Base-by-base conservation (phyloP, 2,797 vertebrate species). In the Eulemur coronatus region DNA sequence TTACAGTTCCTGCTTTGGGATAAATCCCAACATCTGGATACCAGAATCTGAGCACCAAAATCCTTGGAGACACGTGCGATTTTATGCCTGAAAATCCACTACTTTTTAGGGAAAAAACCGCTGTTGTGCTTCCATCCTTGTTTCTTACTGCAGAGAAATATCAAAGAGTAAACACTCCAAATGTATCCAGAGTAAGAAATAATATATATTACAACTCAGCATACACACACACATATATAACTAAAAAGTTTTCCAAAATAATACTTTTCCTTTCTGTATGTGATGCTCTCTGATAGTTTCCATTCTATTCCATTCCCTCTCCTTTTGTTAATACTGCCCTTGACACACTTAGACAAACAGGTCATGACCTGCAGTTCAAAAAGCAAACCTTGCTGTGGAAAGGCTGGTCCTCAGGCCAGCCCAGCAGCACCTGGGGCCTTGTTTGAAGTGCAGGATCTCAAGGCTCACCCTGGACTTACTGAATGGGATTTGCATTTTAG, bases 21-120 rank as follows among this genome's bases (percentile, higher is more conserved):
- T 97, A 97, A 97, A 98, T 94, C 92, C 97, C 96, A 98, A 99
- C 99, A 99, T 99, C 99, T 99, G 99, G 99, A 98, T 87, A 97
- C 98, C 98, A 99, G 98, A 98, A 98, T 98, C 95, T 87, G 98
- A 89, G 91, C 94, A 72, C 63, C 55, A 90, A 95, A 98, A 97
- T 95, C 97, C 97, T 96, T n/a, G 91, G 98, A 98, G 69, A 98
- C 98, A 98, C 97, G 98, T 98, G 98, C 95, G 97, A 96, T 97
- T 97, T 97, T 97, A 98, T 95, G 98, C 97, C 97, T 98, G 98
- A 95, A 98, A 98, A 98, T 97, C 97, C 96, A 94, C 98, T 97
- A 95, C 95, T 97, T 59, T 97, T 98, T 97, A 98, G 98, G 98
- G 98, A 72, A 97, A 97, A 65, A 98, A 98, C 93, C 97, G 94